These are phyloP conservation scores for Drosophila niveifrons DNA, from an alignment of 2,888 invertebrate species.

Conservation along the genomic window DNA sequence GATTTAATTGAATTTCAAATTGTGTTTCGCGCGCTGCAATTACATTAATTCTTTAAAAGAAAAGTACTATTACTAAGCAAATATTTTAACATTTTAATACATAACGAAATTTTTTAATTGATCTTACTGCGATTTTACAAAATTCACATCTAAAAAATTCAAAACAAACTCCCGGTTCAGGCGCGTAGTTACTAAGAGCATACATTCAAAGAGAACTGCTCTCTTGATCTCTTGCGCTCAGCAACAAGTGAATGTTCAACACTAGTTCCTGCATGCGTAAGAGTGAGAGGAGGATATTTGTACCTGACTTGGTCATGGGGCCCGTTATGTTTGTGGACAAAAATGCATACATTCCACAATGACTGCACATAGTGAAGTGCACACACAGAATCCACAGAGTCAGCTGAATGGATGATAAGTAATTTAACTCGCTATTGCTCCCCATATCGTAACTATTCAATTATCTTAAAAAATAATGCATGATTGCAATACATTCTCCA, in stretches of 20 bases:
- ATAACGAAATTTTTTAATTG: no score
- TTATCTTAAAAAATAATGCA: neutral
- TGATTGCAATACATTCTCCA: neutral
- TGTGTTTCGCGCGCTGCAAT: conserved; percentile 7
- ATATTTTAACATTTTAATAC: no score
- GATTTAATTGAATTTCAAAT: conserved; percentile 15
- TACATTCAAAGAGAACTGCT: conserved; percentile 11
- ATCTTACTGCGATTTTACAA: neutral
- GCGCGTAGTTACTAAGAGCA: neutral
- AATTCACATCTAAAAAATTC: neutral
- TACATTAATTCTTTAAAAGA: neutral
- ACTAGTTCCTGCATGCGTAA: neutral
- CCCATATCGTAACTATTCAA: neutral
- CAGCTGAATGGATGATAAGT: neutral
- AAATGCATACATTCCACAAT: neutral
- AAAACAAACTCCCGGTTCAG: neutral
- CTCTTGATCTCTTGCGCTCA: neutral
- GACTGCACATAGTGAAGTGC: neutral
- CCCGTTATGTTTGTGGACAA: conserved; percentile 14
- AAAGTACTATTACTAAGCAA: no score
- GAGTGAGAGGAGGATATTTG: neutral
- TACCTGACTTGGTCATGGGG: conserved; percentile 3
- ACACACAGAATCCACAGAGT: neutral
- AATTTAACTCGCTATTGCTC: neutral
- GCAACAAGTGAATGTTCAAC: conserved; percentile 28